These are phyloP conservation scores for Orchesella flavescens DNA, from an alignment of 2,888 invertebrate species.

Conservation along the genomic window DNA sequence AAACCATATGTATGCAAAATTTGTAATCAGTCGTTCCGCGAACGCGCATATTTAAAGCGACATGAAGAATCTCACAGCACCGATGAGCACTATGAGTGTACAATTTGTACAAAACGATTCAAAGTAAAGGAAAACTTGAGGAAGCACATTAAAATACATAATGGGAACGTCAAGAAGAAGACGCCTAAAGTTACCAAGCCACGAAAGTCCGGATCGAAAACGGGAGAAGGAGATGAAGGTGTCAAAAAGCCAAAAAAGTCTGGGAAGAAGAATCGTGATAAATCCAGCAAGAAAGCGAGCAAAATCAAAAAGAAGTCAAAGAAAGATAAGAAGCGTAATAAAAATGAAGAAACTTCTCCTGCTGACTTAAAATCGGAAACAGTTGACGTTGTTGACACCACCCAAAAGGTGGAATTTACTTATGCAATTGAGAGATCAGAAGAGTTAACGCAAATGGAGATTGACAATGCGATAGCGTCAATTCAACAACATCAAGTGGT, in stretches of 20 bases:
- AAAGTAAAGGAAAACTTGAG: conserved; percentile 28
- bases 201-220: not conserved
- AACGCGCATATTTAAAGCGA: conserved; percentile 2
- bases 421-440: too few species aligned
- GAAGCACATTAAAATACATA: conserved; percentile 10
- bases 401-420: too few species aligned
- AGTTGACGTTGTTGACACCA: too few species aligned
- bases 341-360: too few species aligned
- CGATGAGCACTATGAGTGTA: not conserved
- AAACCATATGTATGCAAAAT: conserved; percentile 16
- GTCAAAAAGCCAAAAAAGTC: not conserved
- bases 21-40: conserved; percentile 1
- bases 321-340: too few species aligned
- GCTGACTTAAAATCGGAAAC: too few species aligned
- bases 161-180: not conserved
- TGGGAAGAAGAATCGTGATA: not conserved
- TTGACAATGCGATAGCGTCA: conserved; percentile 7
- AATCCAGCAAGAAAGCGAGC: not conserved
- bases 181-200: not conserved
- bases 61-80: conserved; percentile 33
- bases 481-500: not conserved
- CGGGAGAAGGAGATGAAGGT: too few species aligned
- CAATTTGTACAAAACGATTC: not conserved
- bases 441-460: not conserved
- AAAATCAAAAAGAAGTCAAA: not conserved